A percentile compares a stretch with the other conserved stretches of the same genome.
Evolutionary conservation across 2,888 invertebrate genomes (phyloP).

Genomic region (Agrotis clavis): DNA sequence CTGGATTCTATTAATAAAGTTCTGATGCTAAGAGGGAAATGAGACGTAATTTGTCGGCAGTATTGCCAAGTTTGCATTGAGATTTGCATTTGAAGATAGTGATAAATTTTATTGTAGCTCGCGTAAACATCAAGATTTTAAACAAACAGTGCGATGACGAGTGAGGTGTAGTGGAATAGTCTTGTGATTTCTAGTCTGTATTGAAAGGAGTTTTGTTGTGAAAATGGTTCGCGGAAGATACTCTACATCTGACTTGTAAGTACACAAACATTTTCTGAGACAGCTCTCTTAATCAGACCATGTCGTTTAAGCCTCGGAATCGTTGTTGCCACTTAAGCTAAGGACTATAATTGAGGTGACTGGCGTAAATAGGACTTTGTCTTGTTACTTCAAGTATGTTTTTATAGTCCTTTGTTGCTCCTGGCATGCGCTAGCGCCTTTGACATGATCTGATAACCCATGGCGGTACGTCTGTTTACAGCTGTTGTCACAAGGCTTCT

Average conservation of each 20-base stretch:
- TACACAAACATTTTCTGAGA: constrained; percentile 37
- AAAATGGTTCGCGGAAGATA: constrained; percentile 89
- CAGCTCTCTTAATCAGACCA: constrained; percentile 29
- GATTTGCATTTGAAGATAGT: constrained; percentile 80
- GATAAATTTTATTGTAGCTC: constrained; percentile 82
- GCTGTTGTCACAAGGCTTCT: constrained; percentile 12
- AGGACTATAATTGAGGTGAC: constrained; percentile 38
- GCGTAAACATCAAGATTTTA: constrained; percentile 79
- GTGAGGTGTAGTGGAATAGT: constrained; percentile 72
- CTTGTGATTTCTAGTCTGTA: constrained; percentile 71
- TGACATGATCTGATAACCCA: constrained; percentile 29
- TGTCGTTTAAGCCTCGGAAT: constrained; percentile 27
- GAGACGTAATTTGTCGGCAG: constrained; percentile 81
- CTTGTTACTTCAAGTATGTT: constrained; percentile 18
- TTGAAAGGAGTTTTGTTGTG: constrained; percentile 67
- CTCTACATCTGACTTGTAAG: constrained; percentile 89
- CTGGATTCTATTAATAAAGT: constrained; percentile 84
- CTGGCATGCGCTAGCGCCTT: constrained; percentile 13
- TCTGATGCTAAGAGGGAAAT: constrained; percentile 80
- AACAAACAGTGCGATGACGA: constrained; percentile 78
- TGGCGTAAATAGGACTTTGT: constrained; percentile 39
- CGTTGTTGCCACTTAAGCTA: constrained; percentile 33
- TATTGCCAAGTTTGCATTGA: constrained; percentile 87
- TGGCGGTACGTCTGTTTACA: constrained; percentile 10
- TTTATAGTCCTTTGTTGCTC: constrained; percentile 51